Evolutionary conservation across 30 jellyfish, hydroid and myxozoan genomes (phyloP).

Genomic region (Cassiopea xamachana): DNA sequence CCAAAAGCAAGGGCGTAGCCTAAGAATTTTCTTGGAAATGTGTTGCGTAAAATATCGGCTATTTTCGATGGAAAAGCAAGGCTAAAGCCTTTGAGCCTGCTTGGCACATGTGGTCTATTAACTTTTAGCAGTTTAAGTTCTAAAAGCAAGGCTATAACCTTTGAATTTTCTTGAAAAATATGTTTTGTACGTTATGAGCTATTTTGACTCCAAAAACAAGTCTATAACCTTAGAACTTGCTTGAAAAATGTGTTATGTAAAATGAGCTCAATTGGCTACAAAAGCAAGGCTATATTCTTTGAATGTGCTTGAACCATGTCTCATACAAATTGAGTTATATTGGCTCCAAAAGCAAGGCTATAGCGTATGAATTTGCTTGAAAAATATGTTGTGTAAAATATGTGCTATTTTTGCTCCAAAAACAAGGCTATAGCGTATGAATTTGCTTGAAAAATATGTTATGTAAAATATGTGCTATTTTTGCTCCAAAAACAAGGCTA

Average conservation of each 20-base stretch:
- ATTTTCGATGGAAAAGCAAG: neutral
- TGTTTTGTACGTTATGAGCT: neutral
- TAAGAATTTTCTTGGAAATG: no score
- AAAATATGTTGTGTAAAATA: neutral
- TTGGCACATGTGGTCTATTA: neutral
- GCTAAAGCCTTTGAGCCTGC: neutral
- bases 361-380: no score
- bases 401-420: neutral
- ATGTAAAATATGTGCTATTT: neutral
- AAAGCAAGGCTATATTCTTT: neutral
- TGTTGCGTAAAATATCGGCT: no score
- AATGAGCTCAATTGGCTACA: neutral
- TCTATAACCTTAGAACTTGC: neutral
- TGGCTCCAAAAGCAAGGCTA: conserved; percentile 3
- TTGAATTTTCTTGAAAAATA: neutral
- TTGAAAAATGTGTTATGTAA: neutral
- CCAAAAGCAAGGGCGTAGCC: no score
- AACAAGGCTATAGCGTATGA: neutral
- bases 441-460: neutral
- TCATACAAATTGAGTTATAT: neutral
- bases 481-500: neutral
- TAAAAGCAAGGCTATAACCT: neutral
- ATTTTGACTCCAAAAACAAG: neutral
- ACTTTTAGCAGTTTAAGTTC: neutral
- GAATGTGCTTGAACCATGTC: neutral